Conservation (phyloP, 2,888 invertebrate species). For the Luperina nickerlii region DNA sequence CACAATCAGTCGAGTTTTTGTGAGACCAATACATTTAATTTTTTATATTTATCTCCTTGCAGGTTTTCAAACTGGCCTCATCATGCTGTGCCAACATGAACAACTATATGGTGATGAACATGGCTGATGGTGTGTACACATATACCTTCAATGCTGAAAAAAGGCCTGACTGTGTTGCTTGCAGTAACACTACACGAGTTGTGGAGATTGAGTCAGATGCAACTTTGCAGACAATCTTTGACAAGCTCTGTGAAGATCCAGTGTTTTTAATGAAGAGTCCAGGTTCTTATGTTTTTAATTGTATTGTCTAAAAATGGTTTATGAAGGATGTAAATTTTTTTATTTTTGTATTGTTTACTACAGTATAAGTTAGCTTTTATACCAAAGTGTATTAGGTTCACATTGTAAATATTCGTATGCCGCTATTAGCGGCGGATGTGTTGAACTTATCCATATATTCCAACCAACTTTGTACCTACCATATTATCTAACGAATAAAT, state of each 20-base stretch:
- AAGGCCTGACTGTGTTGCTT: conserved; percentile 96
- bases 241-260: conserved; percentile 93
- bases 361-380: too few species aligned
- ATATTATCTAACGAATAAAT: too few species aligned
- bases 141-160: conserved; percentile 98
- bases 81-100: conserved; percentile 97
- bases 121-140: conserved; percentile 98
- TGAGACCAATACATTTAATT: neutral
- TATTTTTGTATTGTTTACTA: too few species aligned
- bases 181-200: conserved; percentile 93
- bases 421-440: too few species aligned
- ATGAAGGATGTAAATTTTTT: neutral
- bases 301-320: neutral
- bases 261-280: conserved; percentile 98
- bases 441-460: too few species aligned
- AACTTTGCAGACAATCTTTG: conserved; percentile 95
- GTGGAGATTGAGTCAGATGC: conserved; percentile 91
- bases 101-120: conserved; percentile 99
- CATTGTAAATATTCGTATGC: too few species aligned
- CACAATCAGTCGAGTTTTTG: neutral
- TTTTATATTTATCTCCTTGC: conserved; percentile 11
- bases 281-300: conserved; percentile 76
- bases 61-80: conserved; percentile 98
- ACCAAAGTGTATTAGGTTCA: too few species aligned
- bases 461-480: too few species aligned